A percentile compares a stretch with the other conserved stretches of the same genome.
Evolutionary conservation across 2,113 vertebrate genomes (phyloP).

Genomic region (Sminthopsis crassicaudata): DNA sequence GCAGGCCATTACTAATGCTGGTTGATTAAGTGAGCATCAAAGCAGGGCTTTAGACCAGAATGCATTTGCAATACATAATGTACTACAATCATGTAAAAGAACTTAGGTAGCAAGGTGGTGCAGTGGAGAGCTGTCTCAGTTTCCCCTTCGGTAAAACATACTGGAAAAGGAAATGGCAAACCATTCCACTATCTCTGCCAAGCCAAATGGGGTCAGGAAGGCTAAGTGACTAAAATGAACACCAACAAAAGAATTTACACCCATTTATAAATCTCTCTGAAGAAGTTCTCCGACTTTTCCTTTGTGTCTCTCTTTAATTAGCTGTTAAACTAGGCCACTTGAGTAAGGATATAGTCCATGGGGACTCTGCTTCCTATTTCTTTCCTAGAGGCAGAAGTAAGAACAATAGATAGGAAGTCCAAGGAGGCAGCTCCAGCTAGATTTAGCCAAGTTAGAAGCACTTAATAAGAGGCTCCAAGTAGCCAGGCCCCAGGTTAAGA

Average conservation of each 20-base stretch:
- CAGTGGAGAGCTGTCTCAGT: not conserved
- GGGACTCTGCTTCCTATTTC: not conserved
- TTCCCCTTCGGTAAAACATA: not conserved
- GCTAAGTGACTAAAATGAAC: not conserved
- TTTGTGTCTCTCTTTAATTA: not conserved
- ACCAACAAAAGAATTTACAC: not conserved
- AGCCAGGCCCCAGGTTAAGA: not conserved
- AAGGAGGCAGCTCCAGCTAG: not conserved
- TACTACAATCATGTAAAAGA: not conserved
- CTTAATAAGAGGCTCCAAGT: not conserved
- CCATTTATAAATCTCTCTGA: not conserved
- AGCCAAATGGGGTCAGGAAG: not conserved
- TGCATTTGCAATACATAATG: not conserved
- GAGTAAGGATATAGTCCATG: not conserved
- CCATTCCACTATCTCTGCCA: not conserved
- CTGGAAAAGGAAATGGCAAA: not conserved
- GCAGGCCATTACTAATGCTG: not conserved
- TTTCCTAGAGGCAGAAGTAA: not conserved
- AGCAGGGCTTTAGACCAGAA: not conserved
- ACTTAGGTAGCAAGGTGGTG: not conserved
- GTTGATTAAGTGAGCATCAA: not conserved
- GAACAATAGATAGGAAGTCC: not conserved
- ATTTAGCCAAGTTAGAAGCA: not conserved
- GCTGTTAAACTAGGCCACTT: not conserved
- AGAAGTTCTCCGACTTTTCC: not conserved